These are phyloP conservation scores for Amblyteles armatorius DNA, from an alignment of 2,888 invertebrate species.

Conservation along the genomic window DNA sequence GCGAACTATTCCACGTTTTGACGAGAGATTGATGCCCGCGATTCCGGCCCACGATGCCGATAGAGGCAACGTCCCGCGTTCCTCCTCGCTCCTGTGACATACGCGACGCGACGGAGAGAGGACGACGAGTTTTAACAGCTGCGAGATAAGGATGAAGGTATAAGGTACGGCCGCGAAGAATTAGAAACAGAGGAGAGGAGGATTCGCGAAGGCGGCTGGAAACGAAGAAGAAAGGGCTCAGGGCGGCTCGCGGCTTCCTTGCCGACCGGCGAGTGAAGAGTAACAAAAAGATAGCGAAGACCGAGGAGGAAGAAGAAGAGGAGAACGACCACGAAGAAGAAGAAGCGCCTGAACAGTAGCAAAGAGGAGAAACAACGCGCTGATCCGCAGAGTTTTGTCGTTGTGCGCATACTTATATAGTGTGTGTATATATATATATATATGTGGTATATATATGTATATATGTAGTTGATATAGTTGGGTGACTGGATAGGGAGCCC, in stretches of 20 bases:
- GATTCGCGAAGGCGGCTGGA: constrained; percentile 54
- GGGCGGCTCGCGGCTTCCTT: constrained; percentile 56
- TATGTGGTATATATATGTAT: background rate
- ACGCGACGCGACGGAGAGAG: constrained; percentile 19
- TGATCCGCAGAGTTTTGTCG: constrained; percentile 40
- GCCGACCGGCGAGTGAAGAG: constrained; percentile 49
- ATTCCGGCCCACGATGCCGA: constrained; percentile 58
- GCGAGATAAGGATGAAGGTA: constrained; percentile 48
- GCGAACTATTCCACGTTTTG: constrained; percentile 81
- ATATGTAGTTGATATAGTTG: constrained; percentile 15
- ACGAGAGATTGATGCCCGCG: constrained; percentile 84
- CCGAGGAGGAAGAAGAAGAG: constrained; percentile 12
- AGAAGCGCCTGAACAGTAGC: constrained; percentile 52
- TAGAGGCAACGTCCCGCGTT: constrained; percentile 44
- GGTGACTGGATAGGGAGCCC: constrained; percentile 23
- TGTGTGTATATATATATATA: constrained; percentile 1
- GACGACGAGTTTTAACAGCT: constrained; percentile 3
- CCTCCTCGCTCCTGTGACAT: constrained; percentile 17
- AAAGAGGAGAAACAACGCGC: constrained; percentile 44
- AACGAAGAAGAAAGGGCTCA: constrained; percentile 73
- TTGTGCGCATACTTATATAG: constrained; percentile 26
- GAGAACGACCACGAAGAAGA: constrained; percentile 30
- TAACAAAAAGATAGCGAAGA: constrained; percentile 60
- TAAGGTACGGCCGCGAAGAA: constrained; percentile 35
- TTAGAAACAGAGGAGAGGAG: constrained; percentile 53